These are phyloP conservation scores for Rallus crepitans DNA, from an alignment of 2,797 vertebrate genomes.

Conservation along the genomic window DNA sequence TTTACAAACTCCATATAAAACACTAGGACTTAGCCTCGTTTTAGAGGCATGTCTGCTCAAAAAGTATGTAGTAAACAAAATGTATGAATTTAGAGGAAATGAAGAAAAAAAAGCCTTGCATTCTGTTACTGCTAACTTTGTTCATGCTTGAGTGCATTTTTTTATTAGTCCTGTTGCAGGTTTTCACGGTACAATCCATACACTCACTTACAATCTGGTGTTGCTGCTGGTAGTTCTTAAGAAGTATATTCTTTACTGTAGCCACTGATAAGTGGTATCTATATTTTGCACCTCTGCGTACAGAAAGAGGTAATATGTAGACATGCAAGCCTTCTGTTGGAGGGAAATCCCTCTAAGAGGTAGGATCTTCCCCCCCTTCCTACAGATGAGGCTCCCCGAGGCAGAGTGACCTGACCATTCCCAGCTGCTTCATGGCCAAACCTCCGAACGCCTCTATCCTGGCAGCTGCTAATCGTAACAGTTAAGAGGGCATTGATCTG, in stretches of 20 bases:
- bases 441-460: fast-evolving
- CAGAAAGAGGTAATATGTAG: background rate
- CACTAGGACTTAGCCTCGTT: background rate
- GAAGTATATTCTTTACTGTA: background rate
- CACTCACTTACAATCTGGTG: background rate
- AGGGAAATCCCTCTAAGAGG: background rate
- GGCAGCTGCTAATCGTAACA: background rate
- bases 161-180: background rate
- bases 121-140: background rate
- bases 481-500: background rate
- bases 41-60: background rate
- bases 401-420: fast-evolving
- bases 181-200: background rate
- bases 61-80: background rate
- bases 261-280: fast-evolving
- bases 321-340: fast-evolving
- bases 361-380: background rate
- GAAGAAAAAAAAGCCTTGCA: background rate
- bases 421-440: background rate
- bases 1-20: background rate
- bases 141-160: background rate
- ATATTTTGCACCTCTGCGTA: fast-evolving
- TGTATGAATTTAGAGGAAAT: fast-evolving
- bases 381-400: fast-evolving
- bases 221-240: background rate